phyloP scores from a whole-genome alignment of 1,140 invertebrate genomes.

The Drosophila pandora region DNA sequence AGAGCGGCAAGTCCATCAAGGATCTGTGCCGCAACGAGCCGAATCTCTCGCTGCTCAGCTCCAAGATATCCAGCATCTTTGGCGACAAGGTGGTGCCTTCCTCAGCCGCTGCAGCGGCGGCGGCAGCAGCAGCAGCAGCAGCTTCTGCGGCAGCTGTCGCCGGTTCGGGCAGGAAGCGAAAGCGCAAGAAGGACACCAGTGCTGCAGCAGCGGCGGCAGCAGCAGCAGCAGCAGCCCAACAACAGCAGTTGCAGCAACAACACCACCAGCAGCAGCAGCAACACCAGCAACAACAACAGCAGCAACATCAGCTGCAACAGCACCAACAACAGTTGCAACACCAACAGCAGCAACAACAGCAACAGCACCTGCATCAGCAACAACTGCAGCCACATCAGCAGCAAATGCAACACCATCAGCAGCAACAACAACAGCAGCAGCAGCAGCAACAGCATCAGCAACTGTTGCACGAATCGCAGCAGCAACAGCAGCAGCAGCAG shows the following conservation, averaged over 20 bases:
- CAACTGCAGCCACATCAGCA: conserved; percentile 20
- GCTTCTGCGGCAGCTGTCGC: neutral
- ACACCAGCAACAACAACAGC: conserved; percentile 37
- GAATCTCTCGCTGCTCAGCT: conserved; percentile 80
- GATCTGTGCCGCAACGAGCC: conserved; percentile 83
- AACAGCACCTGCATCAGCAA: conserved; percentile 8
- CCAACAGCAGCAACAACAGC: conserved; percentile 15
- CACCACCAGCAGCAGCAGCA: neutral
- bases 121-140: neutral
- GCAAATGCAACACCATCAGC: conserved; percentile 26
- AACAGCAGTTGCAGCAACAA: conserved; percentile 10
- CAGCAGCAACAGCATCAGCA: conserved; percentile 28
- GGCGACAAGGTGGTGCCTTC: conserved; percentile 63
- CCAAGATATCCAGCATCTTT: conserved; percentile 82
- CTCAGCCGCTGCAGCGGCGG: conserved; percentile 3
- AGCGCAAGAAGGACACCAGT: conserved; percentile 68
- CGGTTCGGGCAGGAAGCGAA: conserved; percentile 60
- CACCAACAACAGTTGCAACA: conserved; percentile 23
- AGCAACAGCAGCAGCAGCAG: conserved; percentile 42
- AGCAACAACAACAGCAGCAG: conserved; percentile 31
- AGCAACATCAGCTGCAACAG: conserved; percentile 28
- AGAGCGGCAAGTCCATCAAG: conserved; percentile 83
- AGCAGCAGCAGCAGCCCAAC: conserved; percentile 8
- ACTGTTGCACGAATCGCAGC: conserved; percentile 37
- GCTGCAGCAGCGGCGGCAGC: conserved; percentile 2